Evolutionary conservation across 2,113 vertebrate genomes (phyloP).

Genomic region (Irena cyanogastra): DNA sequence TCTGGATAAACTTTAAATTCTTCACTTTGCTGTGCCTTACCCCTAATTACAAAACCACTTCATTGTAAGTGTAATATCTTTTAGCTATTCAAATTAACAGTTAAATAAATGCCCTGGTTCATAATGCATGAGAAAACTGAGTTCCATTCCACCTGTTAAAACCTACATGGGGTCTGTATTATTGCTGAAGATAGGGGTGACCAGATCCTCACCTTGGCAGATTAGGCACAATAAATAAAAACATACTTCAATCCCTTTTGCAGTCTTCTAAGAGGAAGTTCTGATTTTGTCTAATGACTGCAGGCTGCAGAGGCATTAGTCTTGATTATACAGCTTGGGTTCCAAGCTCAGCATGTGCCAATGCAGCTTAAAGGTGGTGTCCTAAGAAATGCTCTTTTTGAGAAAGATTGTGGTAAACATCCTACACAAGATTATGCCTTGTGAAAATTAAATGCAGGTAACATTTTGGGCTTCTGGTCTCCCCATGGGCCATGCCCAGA

Average conservation of each 20-base stretch:
- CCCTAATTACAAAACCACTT: background rate
- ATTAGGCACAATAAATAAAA: background rate
- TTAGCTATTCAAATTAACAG: background rate
- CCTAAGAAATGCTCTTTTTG: background rate
- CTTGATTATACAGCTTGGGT: background rate
- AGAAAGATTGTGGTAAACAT: background rate
- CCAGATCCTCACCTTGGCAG: background rate
- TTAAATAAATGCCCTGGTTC: background rate
- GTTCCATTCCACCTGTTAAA: background rate
- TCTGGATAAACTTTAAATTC: background rate
- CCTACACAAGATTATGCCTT: background rate
- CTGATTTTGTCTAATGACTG: background rate
- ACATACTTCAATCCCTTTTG: background rate
- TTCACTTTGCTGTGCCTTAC: background rate
- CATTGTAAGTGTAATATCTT: background rate
- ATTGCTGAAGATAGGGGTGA: accelerated
- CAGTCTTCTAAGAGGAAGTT: background rate
- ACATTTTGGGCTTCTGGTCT: background rate
- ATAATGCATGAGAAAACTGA: background rate
- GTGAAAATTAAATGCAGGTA: background rate
- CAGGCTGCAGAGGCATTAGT: background rate
- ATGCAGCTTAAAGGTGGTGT: background rate
- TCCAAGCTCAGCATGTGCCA: background rate
- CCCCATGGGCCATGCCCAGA: background rate
- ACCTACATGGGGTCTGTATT: background rate